A percentile compares a stretch with the other conserved stretches of the same genome.
phyloP scores from a whole-genome alignment of 2,113 vertebrate species.

The Trematomus loennbergii region DNA sequence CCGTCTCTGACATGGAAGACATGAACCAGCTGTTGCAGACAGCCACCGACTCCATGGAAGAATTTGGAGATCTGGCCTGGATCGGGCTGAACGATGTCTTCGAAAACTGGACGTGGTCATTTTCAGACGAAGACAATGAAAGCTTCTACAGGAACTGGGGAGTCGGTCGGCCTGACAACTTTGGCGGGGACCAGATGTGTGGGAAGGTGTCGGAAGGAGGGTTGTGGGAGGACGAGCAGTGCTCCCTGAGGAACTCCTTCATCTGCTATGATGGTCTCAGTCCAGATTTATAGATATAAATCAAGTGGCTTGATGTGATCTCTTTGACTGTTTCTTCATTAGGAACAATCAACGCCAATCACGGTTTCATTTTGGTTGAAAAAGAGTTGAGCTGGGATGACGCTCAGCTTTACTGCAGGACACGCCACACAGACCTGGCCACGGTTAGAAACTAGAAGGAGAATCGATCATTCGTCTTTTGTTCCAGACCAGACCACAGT shows the following conservation, averaged over 20 bases:
- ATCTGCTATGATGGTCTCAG: conserved; percentile 20
- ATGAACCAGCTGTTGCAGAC: conserved; percentile 20
- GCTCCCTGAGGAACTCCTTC: conserved; percentile 22
- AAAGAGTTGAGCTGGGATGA: neutral
- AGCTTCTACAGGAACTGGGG: conserved; percentile 12
- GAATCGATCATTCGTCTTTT: neutral
- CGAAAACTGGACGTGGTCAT: conserved; percentile 32
- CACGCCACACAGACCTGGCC: conserved; percentile 27
- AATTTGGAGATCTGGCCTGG: conserved; percentile 5
- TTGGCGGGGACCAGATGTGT: conserved; percentile 23
- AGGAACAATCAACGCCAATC: neutral
- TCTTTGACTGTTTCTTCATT: neutral
- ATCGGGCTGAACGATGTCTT: conserved; percentile 29
- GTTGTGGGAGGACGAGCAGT: neutral
- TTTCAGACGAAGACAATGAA: neutral
- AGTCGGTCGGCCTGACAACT: conserved; percentile 34
- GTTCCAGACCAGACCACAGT: neutral
- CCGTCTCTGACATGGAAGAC: conserved; percentile 9
- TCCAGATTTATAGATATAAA: neutral
- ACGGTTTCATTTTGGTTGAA: conserved; percentile 22
- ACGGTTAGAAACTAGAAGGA: neutral
- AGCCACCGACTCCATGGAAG: neutral
- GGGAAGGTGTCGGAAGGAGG: conserved; percentile 9
- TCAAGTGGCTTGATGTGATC: neutral
- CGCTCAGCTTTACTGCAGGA: conserved; percentile 19